phyloP scores from a whole-genome alignment of 2,797 vertebrate species.

The Cirrhinus mrigala region DNA sequence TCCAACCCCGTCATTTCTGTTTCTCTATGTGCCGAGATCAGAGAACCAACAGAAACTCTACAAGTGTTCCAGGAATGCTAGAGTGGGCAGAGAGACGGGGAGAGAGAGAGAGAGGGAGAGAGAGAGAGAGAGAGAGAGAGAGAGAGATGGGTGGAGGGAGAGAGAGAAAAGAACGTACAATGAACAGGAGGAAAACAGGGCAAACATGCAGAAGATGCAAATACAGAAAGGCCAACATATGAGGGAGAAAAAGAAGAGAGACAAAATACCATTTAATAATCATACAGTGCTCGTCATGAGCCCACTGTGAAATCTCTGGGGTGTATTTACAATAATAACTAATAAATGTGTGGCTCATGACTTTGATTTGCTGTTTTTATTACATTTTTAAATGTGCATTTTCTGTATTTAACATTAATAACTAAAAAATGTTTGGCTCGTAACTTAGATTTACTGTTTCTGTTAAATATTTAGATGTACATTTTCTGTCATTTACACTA shows the following conservation, averaged over 20 bases:
- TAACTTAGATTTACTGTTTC: too few species aligned
- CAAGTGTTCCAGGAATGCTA: constrained; percentile 18
- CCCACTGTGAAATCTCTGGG: neutral
- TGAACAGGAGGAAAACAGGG: neutral
- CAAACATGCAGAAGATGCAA: neutral
- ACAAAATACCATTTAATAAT: neutral
- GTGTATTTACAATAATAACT: neutral
- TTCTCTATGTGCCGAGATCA: neutral
- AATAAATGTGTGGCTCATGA: too few species aligned
- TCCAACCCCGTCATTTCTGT: neutral
- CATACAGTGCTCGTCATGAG: neutral
- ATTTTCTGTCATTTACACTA: too few species aligned
- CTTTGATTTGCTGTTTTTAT: too few species aligned
- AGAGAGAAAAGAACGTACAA: neutral
- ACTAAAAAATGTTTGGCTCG: too few species aligned
- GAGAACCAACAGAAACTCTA: constrained; percentile 35
- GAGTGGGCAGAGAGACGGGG: constrained; percentile 11
- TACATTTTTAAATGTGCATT: too few species aligned
- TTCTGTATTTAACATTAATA: too few species aligned
- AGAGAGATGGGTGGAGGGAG: neutral
- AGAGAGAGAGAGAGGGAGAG: constrained; percentile 20
- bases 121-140: neutral
- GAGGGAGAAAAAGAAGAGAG: neutral
- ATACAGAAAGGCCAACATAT: neutral
- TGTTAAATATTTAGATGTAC: too few species aligned